Evolutionary conservation across 2,113 vertebrate species (phyloP).

Genomic region (Stigmatopora argus): DNA sequence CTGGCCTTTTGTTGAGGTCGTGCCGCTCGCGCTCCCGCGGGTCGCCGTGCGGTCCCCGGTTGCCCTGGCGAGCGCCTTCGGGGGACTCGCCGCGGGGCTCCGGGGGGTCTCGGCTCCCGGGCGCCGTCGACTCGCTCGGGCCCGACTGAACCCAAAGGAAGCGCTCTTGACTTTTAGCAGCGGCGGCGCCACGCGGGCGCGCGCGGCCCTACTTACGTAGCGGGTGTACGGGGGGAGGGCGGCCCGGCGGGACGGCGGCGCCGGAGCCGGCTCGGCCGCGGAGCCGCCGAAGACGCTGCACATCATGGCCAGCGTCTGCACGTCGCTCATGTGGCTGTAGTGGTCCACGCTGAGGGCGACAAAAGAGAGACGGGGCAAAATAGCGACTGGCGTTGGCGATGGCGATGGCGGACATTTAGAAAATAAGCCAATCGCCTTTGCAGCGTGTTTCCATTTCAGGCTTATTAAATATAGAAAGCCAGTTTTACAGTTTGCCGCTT

Average conservation of each 20-base stretch:
- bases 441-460: too few relatives aligned
- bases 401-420: too few relatives aligned
- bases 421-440: too few relatives aligned
- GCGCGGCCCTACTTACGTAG: slow-evolving; percentile 71
- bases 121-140: slow-evolving; percentile 79
- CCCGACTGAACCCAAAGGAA: slow-evolving; percentile 75
- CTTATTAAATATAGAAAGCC: too few relatives aligned
- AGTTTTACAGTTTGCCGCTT: too few relatives aligned
- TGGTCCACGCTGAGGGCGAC: slow-evolving; percentile 78
- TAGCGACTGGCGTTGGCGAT: too few relatives aligned
- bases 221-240: slow-evolving; percentile 72
- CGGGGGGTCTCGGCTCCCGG: slow-evolving; percentile 68
- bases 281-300: slow-evolving; percentile 89
- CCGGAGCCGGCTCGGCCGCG: slow-evolving; percentile 72
- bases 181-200: background rate
- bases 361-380: too few relatives aligned
- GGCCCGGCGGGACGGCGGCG: slow-evolving; percentile 71
- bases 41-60: slow-evolving; percentile 72
- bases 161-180: too few relatives aligned
- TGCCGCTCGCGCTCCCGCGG: slow-evolving; percentile 91
- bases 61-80: slow-evolving; percentile 83
- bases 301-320: slow-evolving; percentile 95
- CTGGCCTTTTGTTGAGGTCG: slow-evolving; percentile 88
- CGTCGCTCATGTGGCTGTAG: slow-evolving; percentile 90
- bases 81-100: slow-evolving; percentile 91